Percentiles rank a stretch among this genome's conserved stretches.
Evolutionary conservation across 2,797 vertebrate species (phyloP).

Genomic region (Spinus pinus): DNA sequence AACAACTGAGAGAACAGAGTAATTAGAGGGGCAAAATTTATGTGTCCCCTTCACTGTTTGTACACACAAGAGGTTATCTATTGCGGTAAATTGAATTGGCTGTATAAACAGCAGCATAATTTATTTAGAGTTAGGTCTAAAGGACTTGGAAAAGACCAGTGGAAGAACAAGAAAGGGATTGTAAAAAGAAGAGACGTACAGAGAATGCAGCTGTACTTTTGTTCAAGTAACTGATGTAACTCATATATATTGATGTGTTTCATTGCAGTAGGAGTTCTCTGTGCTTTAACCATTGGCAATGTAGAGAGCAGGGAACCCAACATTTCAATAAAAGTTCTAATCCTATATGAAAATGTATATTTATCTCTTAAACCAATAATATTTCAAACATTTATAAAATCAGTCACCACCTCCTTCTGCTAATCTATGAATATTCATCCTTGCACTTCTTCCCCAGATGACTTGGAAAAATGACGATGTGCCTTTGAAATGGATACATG

Average conservation of each 20-base stretch:
- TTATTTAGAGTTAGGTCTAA: slow-evolving; percentile 1
- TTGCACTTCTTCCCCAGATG: neutral
- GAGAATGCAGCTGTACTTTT: neutral
- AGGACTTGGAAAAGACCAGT: neutral
- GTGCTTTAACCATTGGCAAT: neutral
- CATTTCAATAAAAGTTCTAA: neutral
- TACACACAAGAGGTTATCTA: neutral
- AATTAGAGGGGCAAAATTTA: neutral
- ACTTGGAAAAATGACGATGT: neutral
- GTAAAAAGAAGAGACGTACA: neutral
- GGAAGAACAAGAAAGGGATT: neutral
- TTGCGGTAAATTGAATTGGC: slow-evolving; percentile 15
- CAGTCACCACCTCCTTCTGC: neutral
- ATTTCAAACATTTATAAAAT: neutral
- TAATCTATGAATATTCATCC: slow-evolving; percentile 1
- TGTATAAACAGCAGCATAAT: neutral
- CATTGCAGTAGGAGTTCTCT: neutral
- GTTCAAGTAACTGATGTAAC: neutral
- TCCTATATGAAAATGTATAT: neutral
- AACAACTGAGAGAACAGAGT: neutral
- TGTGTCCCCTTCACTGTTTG: neutral
- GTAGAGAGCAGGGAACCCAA: neutral
- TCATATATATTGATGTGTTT: fast-evolving
- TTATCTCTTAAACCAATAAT: neutral
- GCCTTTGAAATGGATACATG: neutral